phyloP scores from a whole-genome alignment of 2,113 vertebrate genomes.

The Cygnus atratus region DNA sequence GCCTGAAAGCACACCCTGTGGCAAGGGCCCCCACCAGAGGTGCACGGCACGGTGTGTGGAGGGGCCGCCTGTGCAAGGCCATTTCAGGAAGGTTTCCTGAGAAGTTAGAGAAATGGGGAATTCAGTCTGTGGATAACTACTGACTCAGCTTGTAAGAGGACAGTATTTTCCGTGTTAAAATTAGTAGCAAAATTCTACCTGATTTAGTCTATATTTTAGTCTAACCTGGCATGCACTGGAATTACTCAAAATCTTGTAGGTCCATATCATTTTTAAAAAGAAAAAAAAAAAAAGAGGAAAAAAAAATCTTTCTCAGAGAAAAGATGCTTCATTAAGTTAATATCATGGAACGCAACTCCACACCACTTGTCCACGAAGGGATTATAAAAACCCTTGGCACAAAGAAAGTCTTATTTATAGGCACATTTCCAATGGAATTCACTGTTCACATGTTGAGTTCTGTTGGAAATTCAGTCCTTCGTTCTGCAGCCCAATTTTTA shows the following conservation, averaged over 20 bases:
- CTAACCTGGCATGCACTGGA: not conserved
- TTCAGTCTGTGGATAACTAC: not conserved
- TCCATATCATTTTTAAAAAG: not conserved
- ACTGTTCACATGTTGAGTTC: not conserved
- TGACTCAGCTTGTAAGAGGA: not conserved
- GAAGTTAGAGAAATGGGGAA: not conserved
- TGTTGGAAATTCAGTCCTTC: not conserved
- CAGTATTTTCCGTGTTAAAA: not conserved
- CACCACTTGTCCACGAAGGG: not conserved
- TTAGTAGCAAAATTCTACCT: not conserved
- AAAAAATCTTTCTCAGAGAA: not conserved
- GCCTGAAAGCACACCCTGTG: not conserved
- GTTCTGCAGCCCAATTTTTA: not conserved
- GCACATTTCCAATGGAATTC: not conserved
- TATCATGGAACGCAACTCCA: not conserved
- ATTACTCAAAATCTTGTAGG: not conserved
- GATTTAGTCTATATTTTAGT: not conserved
- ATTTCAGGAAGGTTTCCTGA: not conserved
- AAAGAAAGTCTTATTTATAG: not conserved
- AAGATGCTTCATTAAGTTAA: not conserved
- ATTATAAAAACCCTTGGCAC: not conserved
- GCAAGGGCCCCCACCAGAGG: fast-evolving
- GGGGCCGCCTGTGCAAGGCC: not conserved
- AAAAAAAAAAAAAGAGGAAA: not conserved
- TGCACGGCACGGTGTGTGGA: fast-evolving